A percentile compares a stretch with the other conserved stretches of the same genome.
These are phyloP conservation scores for Drosophila neotestacea DNA, from an alignment of 2,888 invertebrate species.

Conservation along the genomic window DNA sequence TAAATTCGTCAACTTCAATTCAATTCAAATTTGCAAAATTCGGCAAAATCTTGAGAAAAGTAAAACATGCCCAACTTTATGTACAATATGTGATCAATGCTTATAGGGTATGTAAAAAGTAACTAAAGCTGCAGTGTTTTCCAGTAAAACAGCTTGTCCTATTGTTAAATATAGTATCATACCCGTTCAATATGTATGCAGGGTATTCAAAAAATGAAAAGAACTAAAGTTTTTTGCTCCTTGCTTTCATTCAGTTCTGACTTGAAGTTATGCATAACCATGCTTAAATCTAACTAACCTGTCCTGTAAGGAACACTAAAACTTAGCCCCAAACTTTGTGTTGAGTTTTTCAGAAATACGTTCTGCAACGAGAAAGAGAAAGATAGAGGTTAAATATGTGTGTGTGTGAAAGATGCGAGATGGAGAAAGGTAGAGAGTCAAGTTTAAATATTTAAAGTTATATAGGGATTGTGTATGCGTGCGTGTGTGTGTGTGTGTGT, in stretches of 20 bases:
- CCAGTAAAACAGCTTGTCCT: not conserved
- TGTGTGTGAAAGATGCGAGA: not conserved
- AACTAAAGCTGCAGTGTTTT: not conserved
- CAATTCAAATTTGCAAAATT: no score
- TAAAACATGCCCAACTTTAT: no score
- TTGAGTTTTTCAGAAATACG: slow-evolving; percentile 15
- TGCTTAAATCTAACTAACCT: slow-evolving; percentile 11
- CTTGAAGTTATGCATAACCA: not conserved
- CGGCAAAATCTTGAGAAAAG: no score
- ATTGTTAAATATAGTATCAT: not conserved
- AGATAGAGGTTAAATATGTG: not conserved
- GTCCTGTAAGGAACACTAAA: slow-evolving; percentile 13
- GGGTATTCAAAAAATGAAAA: not conserved
- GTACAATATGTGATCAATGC: no score
- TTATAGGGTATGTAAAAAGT: no score
- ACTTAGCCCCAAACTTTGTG: slow-evolving; percentile 31
- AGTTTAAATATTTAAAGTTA: slow-evolving; percentile 28
- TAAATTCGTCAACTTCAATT: no score
- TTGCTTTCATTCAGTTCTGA: not conserved
- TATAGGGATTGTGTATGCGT: slow-evolving; percentile 6
- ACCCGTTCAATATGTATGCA: not conserved
- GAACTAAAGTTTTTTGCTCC: not conserved
- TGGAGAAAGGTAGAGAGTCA: slow-evolving; percentile 3
- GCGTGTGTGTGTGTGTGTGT: not conserved
- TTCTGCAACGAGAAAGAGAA: slow-evolving; percentile 19